Percentiles rank a stretch among this genome's conserved stretches.
Conservation (phyloP, 2,113 vertebrate genomes). For the Narcine bancroftii region DNA sequence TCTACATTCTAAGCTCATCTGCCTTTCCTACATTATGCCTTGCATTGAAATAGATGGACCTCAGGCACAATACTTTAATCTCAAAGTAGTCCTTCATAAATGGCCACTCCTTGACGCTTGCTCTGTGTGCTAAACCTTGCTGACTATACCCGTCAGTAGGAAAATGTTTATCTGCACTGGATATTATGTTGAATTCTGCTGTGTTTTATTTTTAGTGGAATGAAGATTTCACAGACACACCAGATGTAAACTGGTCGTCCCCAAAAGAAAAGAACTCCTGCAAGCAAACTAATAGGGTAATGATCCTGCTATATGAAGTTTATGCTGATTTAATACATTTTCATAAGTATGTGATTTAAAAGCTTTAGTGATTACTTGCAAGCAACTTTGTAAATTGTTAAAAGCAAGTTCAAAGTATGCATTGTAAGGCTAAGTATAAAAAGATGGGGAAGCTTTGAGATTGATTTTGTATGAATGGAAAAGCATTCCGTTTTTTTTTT, state of each 20-base stretch:
- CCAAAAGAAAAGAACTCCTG: conserved; percentile 67
- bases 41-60: too few species aligned
- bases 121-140: too few species aligned
- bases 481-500: not conserved
- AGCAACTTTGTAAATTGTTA: not conserved
- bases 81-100: too few species aligned
- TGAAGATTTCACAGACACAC: conserved; percentile 72
- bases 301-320: conserved; percentile 35
- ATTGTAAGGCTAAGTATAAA: not conserved
- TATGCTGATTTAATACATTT: too few species aligned
- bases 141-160: too few species aligned
- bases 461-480: not conserved
- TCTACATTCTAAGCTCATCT: too few species aligned
- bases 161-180: not conserved
- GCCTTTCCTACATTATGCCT: too few species aligned
- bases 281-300: conserved; percentile 65
- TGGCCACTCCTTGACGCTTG: too few species aligned
- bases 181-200: conserved; percentile 10
- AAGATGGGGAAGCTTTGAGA: not conserved
- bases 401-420: too few species aligned
- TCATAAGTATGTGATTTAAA: too few species aligned
- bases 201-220: conserved; percentile 74
- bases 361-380: not conserved
- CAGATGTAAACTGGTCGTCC: conserved; percentile 74
- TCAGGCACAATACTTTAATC: too few species aligned